These are phyloP conservation scores for Merops nubicus DNA, from an alignment of 2,113 vertebrate genomes.

Conservation along the genomic window DNA sequence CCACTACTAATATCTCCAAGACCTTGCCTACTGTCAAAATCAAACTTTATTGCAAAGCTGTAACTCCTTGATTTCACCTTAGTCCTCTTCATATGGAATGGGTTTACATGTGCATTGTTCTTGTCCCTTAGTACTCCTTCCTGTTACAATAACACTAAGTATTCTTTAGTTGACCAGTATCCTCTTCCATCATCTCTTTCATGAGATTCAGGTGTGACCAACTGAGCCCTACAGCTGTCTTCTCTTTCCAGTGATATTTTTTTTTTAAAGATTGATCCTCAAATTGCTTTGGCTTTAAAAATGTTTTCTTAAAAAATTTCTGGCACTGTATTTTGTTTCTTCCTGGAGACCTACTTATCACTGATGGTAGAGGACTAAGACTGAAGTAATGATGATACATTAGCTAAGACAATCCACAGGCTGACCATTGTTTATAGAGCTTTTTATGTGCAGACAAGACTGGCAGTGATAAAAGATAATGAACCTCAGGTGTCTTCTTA, in stretches of 20 bases:
- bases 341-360: constrained; percentile 43
- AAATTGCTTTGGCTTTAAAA: background rate
- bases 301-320: constrained; percentile 53
- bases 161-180: constrained; percentile 1
- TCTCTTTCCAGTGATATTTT: background rate
- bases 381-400: constrained; percentile 47
- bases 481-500: constrained; percentile 31
- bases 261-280: background rate
- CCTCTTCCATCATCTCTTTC: constrained; percentile 55
- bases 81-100: background rate
- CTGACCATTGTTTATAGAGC: constrained; percentile 21
- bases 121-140: background rate
- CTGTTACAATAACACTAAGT: constrained; percentile 1
- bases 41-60: constrained; percentile 51
- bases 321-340: constrained; percentile 59
- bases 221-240: constrained; percentile 49
- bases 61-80: constrained; percentile 36
- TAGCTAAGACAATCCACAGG: constrained; percentile 34
- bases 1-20: constrained; percentile 60
- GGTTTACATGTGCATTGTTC: constrained; percentile 32
- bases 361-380: background rate
- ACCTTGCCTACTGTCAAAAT: constrained; percentile 58
- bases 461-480: constrained; percentile 61
- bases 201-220: constrained; percentile 49
- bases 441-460: constrained; percentile 28